phyloP scores from a whole-genome alignment of 2,888 invertebrate species.

The Tuberolachnus salignus region DNA sequence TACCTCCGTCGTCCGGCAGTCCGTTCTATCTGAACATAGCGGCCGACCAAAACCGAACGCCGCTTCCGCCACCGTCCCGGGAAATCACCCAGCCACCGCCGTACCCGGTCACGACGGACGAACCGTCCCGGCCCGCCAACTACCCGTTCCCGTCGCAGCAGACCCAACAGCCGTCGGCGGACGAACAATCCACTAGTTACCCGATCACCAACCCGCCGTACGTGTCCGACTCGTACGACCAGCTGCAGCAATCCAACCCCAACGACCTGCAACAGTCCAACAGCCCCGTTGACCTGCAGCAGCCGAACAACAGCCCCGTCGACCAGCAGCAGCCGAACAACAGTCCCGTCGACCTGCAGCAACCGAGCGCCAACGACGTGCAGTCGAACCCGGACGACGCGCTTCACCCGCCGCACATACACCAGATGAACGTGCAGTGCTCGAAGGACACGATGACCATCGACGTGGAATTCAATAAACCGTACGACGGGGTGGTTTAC shows the following conservation, averaged over 20 bases:
- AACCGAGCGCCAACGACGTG: too few species aligned
- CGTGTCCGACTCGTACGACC: constrained; percentile 1
- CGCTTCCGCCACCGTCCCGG: neutral
- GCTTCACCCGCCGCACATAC: constrained; percentile 75
- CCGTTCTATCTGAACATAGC: neutral
- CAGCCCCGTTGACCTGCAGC: too few species aligned
- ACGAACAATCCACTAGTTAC: too few species aligned
- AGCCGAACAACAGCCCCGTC: too few species aligned
- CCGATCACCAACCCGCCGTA: constrained; percentile 14
- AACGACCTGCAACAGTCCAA: too few species aligned
- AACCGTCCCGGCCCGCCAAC: too few species aligned
- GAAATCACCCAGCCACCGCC: neutral
- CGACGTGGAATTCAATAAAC: constrained; percentile 77
- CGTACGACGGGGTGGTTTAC: constrained; percentile 79
- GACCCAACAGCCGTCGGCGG: too few species aligned
- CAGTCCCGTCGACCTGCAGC: too few species aligned
- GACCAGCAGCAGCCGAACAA: too few species aligned
- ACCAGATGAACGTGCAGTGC: constrained; percentile 76
- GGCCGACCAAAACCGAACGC: neutral
- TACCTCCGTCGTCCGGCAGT: neutral
- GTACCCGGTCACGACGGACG: neutral
- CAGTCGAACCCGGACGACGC: neutral
- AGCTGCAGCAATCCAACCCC: too few species aligned
- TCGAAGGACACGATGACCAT: constrained; percentile 84
- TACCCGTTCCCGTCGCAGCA: too few species aligned